phyloP scores from a whole-genome alignment of 2,113 vertebrate species.

The Pipa parva region DNA sequence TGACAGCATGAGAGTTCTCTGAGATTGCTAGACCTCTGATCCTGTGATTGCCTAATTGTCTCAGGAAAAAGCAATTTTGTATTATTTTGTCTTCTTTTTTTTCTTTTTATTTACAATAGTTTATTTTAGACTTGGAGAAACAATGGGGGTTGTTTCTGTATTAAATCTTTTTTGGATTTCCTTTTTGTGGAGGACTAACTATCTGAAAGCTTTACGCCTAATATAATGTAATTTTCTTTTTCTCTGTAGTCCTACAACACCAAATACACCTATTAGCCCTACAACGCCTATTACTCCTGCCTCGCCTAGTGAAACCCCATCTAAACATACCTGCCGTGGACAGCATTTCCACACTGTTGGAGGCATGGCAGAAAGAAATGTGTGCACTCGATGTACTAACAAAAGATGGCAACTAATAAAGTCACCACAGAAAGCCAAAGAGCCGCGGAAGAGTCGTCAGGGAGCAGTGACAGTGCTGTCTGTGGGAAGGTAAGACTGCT shows the following conservation, averaged over 20 bases:
- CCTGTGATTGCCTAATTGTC: no score
- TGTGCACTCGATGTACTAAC: slow-evolving; percentile 83
- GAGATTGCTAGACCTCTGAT: no score
- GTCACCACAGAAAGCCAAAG: slow-evolving; percentile 62
- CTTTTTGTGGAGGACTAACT: background rate
- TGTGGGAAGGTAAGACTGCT: slow-evolving; percentile 90
- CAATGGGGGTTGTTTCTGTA: slow-evolving; percentile 7
- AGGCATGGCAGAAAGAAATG: slow-evolving; percentile 70
- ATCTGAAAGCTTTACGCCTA: background rate
- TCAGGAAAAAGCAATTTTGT: no score
- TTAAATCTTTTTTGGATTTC: background rate
- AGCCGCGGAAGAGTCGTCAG: slow-evolving; percentile 59
- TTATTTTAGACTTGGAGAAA: no score
- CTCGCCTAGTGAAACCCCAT: slow-evolving; percentile 62
- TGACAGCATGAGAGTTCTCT: no score
- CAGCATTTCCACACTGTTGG: slow-evolving; percentile 90
- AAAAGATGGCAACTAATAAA: slow-evolving; percentile 86
- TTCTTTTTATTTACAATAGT: slow-evolving; percentile 19
- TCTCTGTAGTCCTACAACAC: slow-evolving; percentile 46
- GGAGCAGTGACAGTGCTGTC: slow-evolving; percentile 87
- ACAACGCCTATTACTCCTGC: slow-evolving; percentile 61
- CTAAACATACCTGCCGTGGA: slow-evolving; percentile 76
- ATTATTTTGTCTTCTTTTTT: slow-evolving; percentile 10
- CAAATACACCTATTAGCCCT: slow-evolving; percentile 72
- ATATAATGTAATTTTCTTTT: background rate